Conservation (phyloP, 2,888 invertebrate genomes). For the Conus canariensis region DNA sequence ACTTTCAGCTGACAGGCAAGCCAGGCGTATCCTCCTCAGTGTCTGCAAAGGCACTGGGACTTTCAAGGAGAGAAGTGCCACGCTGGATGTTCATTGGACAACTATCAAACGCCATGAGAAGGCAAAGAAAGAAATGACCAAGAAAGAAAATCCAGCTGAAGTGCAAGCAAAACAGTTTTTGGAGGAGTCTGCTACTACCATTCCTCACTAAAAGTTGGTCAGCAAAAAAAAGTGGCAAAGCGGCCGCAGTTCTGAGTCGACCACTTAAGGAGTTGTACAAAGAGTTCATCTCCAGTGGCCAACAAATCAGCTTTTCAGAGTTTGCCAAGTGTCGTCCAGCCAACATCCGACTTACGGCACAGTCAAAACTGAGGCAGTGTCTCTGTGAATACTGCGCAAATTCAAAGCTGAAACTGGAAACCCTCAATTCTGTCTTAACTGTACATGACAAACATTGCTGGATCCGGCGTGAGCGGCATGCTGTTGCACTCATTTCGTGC, state of each 20-base stretch:
- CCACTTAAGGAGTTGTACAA: background rate
- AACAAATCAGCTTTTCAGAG: background rate
- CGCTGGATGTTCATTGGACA: background rate
- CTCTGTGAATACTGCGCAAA: constrained; percentile 28
- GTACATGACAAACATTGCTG: background rate
- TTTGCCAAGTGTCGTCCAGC: constrained; percentile 29
- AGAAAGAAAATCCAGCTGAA: too few species aligned
- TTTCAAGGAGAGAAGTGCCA: constrained; percentile 1
- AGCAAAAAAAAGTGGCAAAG: constrained; percentile 8
- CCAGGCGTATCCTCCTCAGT: background rate
- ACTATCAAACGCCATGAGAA: background rate
- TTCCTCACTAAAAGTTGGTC: constrained; percentile 18
- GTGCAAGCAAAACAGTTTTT: background rate
- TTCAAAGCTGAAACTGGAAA: background rate
- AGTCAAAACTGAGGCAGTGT: constrained; percentile 24
- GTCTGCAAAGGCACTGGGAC: background rate
- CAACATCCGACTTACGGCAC: background rate
- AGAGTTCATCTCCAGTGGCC: background rate
- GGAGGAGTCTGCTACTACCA: background rate
- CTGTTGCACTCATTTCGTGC: background rate
- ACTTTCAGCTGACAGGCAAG: background rate
- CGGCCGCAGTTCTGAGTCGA: background rate
- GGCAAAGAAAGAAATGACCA: too few species aligned
- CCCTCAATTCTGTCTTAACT: background rate
- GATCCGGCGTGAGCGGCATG: background rate